Evolutionary conservation across 2,888 invertebrate genomes (phyloP).

Genomic region (Harpalus rubripes): DNA sequence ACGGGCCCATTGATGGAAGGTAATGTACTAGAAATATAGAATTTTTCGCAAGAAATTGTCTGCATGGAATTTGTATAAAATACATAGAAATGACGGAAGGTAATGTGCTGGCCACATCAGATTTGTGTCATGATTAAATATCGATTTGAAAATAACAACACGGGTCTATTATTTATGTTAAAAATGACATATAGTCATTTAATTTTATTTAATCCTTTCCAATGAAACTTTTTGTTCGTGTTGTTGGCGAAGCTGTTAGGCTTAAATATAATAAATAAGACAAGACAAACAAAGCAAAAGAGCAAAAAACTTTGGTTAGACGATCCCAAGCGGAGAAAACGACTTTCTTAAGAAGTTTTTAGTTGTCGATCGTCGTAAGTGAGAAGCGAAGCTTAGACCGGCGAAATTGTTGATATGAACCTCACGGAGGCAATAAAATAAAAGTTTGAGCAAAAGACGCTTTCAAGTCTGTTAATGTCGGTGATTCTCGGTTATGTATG

Average conservation of each 20-base stretch:
- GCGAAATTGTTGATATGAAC: constrained; percentile 57
- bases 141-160: too few species aligned
- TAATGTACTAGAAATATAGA: too few species aligned
- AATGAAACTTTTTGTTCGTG: background rate
- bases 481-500: constrained; percentile 43
- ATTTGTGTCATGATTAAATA: too few species aligned
- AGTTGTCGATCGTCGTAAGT: constrained; percentile 35
- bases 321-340: background rate
- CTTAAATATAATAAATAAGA: constrained; percentile 23
- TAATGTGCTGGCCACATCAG: too few species aligned
- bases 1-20: too few species aligned
- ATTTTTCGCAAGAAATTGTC: too few species aligned
- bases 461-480: constrained; percentile 38
- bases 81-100: too few species aligned
- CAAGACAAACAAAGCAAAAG: constrained; percentile 22
- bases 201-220: background rate
- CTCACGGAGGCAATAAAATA: constrained; percentile 52
- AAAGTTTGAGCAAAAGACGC: constrained; percentile 43
- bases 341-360: constrained; percentile 41
- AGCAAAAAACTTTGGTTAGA: constrained; percentile 15
- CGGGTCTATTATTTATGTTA: too few species aligned
- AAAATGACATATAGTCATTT: too few species aligned
- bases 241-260: background rate
- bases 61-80: too few species aligned
- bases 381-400: background rate